Conservation (phyloP, 2,797 vertebrate genomes). For the Aulostomus chinensis region DNA sequence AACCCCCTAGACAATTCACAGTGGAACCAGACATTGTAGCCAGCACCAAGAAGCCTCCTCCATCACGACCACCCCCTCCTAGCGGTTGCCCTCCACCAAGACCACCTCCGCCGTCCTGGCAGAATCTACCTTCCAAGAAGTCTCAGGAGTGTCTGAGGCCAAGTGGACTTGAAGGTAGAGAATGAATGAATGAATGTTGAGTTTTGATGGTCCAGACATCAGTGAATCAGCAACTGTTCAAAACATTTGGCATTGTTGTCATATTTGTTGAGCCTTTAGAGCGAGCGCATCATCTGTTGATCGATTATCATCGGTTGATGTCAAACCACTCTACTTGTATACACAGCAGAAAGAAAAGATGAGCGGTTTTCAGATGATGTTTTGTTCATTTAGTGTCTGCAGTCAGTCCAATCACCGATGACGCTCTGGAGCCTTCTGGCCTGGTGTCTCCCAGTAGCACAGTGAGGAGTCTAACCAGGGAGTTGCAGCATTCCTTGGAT, state of each 20-base stretch:
- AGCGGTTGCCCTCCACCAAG: slow-evolving; percentile 88
- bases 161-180: slow-evolving; percentile 86
- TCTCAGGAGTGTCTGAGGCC: slow-evolving; percentile 87
- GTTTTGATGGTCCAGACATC: neutral
- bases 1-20: slow-evolving; percentile 89
- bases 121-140: slow-evolving; percentile 88
- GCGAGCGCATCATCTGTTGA: neutral
- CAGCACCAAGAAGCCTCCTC: slow-evolving; percentile 95
- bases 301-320: neutral
- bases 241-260: too few species aligned
- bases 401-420: slow-evolving; percentile 49
- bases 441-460: slow-evolving; percentile 86
- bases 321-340: neutral
- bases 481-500: slow-evolving; percentile 95
- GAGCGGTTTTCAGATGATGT: neutral
- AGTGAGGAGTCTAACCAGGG: slow-evolving; percentile 86
- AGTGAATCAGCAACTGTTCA: too few species aligned
- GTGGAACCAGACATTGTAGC: slow-evolving; percentile 97
- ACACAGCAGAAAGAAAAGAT: neutral
- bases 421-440: slow-evolving; percentile 81
- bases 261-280: too few species aligned
- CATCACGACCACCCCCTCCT: slow-evolving; percentile 90
- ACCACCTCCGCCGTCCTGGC: slow-evolving; percentile 90
- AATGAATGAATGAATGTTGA: neutral
- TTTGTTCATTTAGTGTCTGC: slow-evolving; percentile 75